Base-by-base conservation (phyloP, 2,888 invertebrate genomes). In the Drosophila multiciliata region DNA sequence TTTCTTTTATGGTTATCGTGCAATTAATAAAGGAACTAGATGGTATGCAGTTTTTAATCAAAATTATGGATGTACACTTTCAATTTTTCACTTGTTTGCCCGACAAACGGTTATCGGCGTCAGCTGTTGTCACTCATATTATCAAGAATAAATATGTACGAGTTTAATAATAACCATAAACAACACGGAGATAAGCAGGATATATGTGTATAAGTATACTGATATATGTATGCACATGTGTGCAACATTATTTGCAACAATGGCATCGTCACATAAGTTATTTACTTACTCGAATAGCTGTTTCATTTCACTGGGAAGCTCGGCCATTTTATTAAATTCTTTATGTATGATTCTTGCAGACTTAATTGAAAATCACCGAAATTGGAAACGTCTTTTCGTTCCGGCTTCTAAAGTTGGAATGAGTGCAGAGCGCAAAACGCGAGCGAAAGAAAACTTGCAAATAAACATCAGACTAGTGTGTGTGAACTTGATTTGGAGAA, bases 221-320 rank as follows among this genome's bases (percentile, higher is more conserved):
- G 17, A 54, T 17, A 35, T 17, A 23, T 23, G 35, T 26, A 20
- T 32, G 23, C 20, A 42, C 11, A 35, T 23, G 33, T 49, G 26
- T 26, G 36, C 23, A 23, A 23, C 23, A 48, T 26, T 32, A 45
- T 11, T 38, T 61, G 60, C 50, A 75, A 29, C 20, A 20, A 49
- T 58, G 45, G 32, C 50, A 78, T 42, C 55, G 78, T 50, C 66
- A 61, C 49, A 71, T 50, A 59, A 52, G 48, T n/a, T 76, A 62
- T 63, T 54, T 67, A 89, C 89, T 91, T 73, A 91, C 91, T 81
- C 82, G 73, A 92, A 91, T 59, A 91, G 68, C 75, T 88, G 79
- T 54, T 78, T 71, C 35, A 91, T 77, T 78, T 78, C 89, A 73
- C 65, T 76, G 58, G 91, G 89, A 63, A 92, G 67, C 29, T 82